Evolutionary conservation across 2,113 vertebrate genomes (phyloP), one percentile per base, ranked within the genome.

Genomic region (Sclerurus mexicanus): DNA sequence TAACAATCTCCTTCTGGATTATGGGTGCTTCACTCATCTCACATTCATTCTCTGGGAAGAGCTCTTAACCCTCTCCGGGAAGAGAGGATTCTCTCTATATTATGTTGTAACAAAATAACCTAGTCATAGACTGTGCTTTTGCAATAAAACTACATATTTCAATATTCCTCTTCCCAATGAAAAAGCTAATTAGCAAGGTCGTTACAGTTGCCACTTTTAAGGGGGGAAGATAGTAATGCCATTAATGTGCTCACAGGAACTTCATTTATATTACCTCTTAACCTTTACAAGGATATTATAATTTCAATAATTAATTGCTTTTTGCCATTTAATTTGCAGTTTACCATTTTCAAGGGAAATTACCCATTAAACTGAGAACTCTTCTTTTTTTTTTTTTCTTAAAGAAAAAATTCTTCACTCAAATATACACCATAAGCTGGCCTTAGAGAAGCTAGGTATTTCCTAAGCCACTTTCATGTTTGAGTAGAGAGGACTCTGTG

Each of bases 261-360:
- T 97, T 95, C 87, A 92, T 93, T 97, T 97, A 89, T 95, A 97
- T 93, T 84, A 92, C 93, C 94, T 95, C 93, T 94, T 97, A 95
- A 97, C 96, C 79, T 94, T 96, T 97, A 93, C 87, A 95, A 96
- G 66, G 66, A 80, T 94, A 96, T 79, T 85, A 87, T 92, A 11
- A 96, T 95, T 97, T 94, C 58, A 95, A 93, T 80, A 97, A 97
- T 96, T 96, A 97, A 96, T 93, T 96, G 89, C 89, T 86, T 93
- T 96, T 91, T 95, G 80, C 90, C 64, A 76, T 94, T 95, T 96
- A 96, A 96, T 97, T 97, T 94, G 90, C 80, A 59, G 83, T 95
- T 93, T 96, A 93, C 95, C 86, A 78, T 96, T 97, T 96, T 94
- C 81, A 91, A 92, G 75, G 72, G 85, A 96, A 97, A 96, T 95